phyloP scores from a whole-genome alignment of 2,888 invertebrate species.

The Hirtodrosophila alboralis region DNA sequence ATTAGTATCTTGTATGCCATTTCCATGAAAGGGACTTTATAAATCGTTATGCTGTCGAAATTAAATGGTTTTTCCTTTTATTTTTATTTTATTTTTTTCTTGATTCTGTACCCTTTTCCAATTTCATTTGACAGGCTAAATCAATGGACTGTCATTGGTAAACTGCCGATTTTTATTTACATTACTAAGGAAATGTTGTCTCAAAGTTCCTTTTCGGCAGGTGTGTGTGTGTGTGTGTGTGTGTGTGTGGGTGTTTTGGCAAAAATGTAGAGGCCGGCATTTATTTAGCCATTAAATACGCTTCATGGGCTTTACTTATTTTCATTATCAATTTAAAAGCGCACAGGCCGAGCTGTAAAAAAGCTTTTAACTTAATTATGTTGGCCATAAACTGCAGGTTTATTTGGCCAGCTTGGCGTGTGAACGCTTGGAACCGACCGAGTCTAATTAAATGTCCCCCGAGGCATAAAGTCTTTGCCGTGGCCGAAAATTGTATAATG shows the following conservation, averaged over 20 bases:
- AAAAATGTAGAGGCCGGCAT: constrained; percentile 48
- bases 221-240: constrained; percentile 65
- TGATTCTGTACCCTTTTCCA: constrained; percentile 32
- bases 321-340: constrained; percentile 75
- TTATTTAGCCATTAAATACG: constrained; percentile 76
- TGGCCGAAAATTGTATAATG: constrained; percentile 17
- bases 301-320: constrained; percentile 71
- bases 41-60: constrained; percentile 1
- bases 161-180: constrained; percentile 48
- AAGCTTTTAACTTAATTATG: constrained; percentile 80
- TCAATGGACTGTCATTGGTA: constrained; percentile 53
- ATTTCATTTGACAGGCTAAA: constrained; percentile 45
- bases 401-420: constrained; percentile 70
- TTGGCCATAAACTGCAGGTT: constrained; percentile 79
- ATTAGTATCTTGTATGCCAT: background rate
- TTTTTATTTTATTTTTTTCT: background rate
- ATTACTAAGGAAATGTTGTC: constrained; percentile 26
- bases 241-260: too few relatives aligned
- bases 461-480: constrained; percentile 49
- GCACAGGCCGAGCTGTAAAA: constrained; percentile 60
- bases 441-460: constrained; percentile 77
- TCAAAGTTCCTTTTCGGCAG: constrained; percentile 22
- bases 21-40: background rate
- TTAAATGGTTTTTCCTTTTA: background rate
- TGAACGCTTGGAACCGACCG: constrained; percentile 56